Percentiles rank a stretch among this genome's conserved stretches.
Evolutionary conservation across 1,140 invertebrate species (phyloP).

Genomic region (Brachionus rotundiformis): DNA sequence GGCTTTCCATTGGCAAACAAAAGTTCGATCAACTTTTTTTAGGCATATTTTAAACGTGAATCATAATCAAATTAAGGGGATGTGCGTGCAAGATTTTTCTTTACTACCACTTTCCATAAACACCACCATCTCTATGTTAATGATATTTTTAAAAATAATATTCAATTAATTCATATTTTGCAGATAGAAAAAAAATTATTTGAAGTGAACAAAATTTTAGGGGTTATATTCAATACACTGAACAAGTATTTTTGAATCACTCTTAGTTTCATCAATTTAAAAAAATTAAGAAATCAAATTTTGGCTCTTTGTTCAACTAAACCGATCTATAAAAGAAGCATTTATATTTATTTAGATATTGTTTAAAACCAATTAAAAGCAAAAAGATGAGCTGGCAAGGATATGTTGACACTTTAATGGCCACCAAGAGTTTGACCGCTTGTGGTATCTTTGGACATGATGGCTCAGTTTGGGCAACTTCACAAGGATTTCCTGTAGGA

Average conservation of each 20-base stretch:
- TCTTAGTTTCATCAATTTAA: slow-evolving; percentile 17
- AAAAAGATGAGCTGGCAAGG: slow-evolving; percentile 52
- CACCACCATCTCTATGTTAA: neutral
- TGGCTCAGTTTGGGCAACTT: slow-evolving; percentile 43
- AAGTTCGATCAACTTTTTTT: neutral
- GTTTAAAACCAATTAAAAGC: neutral
- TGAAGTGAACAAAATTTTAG: neutral
- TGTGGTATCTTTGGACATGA: slow-evolving; percentile 49
- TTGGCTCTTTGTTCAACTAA: slow-evolving; percentile 23
- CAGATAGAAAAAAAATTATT: neutral
- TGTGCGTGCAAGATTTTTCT: neutral
- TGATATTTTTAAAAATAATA: slow-evolving; percentile 30
- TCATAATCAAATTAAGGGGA: neutral
- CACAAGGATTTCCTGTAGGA: slow-evolving; percentile 30
- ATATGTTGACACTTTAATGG: slow-evolving; percentile 50
- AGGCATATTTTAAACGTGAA: neutral
- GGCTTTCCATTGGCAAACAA: neutral
- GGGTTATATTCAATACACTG: neutral
- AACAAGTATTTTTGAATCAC: slow-evolving; percentile 16
- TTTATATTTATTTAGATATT: neutral
- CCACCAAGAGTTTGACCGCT: slow-evolving; percentile 5
- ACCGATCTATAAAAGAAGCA: slow-evolving; percentile 25
- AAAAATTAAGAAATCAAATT: neutral
- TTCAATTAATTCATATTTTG: slow-evolving; percentile 26
- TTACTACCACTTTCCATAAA: neutral